Conservation (phyloP, 2,797 vertebrate species). For the Tapera naevia region DNA sequence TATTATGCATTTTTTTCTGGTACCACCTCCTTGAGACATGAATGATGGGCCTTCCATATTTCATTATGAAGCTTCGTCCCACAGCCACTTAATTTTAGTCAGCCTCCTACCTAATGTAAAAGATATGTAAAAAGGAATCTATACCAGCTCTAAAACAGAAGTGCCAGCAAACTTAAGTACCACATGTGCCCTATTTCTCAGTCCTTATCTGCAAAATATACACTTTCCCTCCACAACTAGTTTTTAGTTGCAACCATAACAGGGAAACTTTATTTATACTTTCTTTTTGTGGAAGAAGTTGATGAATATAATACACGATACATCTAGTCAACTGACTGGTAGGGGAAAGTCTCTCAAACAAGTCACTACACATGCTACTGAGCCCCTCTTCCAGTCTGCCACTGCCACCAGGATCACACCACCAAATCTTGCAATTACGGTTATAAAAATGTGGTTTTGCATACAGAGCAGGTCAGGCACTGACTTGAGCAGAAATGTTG, state of each 20-base stretch:
- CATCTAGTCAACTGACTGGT: not conserved
- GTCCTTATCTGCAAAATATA: not conserved
- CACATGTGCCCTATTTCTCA: not conserved
- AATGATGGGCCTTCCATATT: not conserved
- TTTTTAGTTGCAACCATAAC: not conserved
- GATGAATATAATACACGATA: not conserved
- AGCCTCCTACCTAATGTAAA: not conserved
- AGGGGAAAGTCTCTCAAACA: not conserved
- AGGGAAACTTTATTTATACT: not conserved
- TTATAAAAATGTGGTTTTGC: not conserved
- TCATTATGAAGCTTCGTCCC: not conserved
- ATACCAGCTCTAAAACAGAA: not conserved
- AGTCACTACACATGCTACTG: not conserved
- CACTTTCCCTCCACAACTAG: not conserved
- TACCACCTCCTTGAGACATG: not conserved
- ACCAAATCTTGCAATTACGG: not conserved
- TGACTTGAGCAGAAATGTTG: not conserved
- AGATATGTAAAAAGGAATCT: not conserved
- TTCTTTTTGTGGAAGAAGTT: not conserved
- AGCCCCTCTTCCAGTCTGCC: not conserved
- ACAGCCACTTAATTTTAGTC: not conserved
- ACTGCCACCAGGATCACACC: not conserved
- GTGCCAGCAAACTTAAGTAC: not conserved
- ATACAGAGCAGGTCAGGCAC: not conserved
- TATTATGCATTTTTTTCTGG: not conserved